Evolutionary conservation across 1,140 invertebrate genomes (phyloP), one percentile per base, ranked within the genome.

Genomic region (Anastatus disparis): DNA sequence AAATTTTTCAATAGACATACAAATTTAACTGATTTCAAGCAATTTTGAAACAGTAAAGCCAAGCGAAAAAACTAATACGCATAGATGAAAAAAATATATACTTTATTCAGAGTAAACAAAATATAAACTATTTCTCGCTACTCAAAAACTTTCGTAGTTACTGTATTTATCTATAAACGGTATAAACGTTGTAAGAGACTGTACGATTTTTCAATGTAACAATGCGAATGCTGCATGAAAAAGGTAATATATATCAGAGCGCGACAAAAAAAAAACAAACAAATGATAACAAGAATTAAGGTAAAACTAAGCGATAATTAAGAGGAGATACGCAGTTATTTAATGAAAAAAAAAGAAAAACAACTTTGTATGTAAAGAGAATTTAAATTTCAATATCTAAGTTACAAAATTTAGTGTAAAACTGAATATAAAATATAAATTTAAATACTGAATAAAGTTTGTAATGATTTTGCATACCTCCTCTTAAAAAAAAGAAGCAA

Each of bases 101-200:
- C 26, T 53, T 66, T 58, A 67, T 56, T 52, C 8, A 22, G 10
- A 53, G 55, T n/a, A 53, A 26, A 58, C 15, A 31, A 31, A 58
- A 35, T 22, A 48, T 29, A 4, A 64, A 31, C 62, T 65, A 65
- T 71, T 71, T 71, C 69, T 71, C 69, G 69, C 69, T 71, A 71
- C 69, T 71, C 69, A 71, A 64, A n/a, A n/a, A 56, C 29, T 65
- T 58, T 59, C 22, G 62, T 52, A 71, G 53, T 63, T 63, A 63
- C 40, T 71, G 44, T 64, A 65, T 70, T 46, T 56, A 63, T 63
- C 55, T 63, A 70, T 46, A 31, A 9, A 13, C 27, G 38, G 42
- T 59, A 17, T 65, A 65, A n/a, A 64, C 20, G 17, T 70, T 58
- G 50, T 62, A 71, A 50, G 22, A 58, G 29, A 58, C 22, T 65